Evolutionary conservation across 2,797 vertebrate genomes (phyloP).

Genomic region (Vipera ursinii): DNA sequence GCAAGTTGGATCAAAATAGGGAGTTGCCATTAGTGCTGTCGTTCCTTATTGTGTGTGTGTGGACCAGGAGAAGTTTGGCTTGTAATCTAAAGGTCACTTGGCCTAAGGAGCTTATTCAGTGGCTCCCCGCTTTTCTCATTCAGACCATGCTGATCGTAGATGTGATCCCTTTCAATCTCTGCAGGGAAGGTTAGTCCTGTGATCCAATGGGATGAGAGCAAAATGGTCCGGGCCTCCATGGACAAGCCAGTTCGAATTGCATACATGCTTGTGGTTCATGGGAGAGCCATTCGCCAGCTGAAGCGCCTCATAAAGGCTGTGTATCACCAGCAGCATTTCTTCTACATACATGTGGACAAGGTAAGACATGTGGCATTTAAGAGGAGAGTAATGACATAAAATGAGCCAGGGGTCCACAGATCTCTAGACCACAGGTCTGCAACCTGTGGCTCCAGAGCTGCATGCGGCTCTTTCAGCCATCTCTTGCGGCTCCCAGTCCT

Average conservation of each 20-base stretch:
- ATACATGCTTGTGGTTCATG: slow-evolving; percentile 93
- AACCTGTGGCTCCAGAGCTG: too few relatives aligned
- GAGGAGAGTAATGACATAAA: not conserved
- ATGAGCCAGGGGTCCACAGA: not conserved
- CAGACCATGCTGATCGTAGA: not conserved
- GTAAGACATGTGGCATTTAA: slow-evolving; percentile 58
- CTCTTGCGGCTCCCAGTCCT: too few relatives aligned
- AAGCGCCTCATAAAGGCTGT: slow-evolving; percentile 94
- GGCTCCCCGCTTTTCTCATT: not conserved
- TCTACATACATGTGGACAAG: slow-evolving; percentile 98
- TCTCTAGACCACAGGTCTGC: too few relatives aligned
- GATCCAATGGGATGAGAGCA: slow-evolving; percentile 81
- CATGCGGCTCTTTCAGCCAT: too few relatives aligned
- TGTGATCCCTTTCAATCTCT: not conserved
- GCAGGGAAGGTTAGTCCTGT: slow-evolving; percentile 82
- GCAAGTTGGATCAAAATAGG: not conserved
- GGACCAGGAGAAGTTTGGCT: not conserved
- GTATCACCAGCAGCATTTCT: slow-evolving; percentile 92
- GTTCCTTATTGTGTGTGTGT: not conserved
- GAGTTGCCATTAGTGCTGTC: not conserved
- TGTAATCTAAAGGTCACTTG: not conserved
- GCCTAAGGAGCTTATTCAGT: not conserved
- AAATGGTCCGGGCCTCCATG: slow-evolving; percentile 73
- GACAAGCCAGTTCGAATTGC: slow-evolving; percentile 84
- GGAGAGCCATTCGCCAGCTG: slow-evolving; percentile 89